Base-by-base conservation (phyloP, 2,888 invertebrate genomes). In the Polymixis lichenea region DNA sequence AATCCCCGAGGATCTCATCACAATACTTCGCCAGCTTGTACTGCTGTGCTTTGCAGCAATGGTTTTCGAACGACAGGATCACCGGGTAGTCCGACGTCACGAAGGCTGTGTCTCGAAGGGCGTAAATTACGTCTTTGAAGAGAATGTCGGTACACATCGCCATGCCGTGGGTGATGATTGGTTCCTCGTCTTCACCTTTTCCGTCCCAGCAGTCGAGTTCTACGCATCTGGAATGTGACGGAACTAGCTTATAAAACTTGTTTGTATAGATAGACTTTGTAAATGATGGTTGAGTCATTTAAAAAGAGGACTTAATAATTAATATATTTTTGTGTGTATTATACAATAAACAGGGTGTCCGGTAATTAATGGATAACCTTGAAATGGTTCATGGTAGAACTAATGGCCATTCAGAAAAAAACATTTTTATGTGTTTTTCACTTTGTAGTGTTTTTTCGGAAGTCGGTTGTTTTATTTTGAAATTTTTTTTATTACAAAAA, bases 201-300 rank as follows among this genome's bases (percentile, higher is more conserved):
- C 99, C 99, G 94, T 99, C 99, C 99, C 99, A 99, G 94, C 99
- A 99, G 95, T 99, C 99, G 72, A 99, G 97, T 94, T 99, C 99
- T 6, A 99, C 99, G 95, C 99, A 99, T 89, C 99, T 98, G 94
- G 5, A 92, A 90, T 11, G 15, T 19, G 19, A 22, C 2, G 5
- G 25, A 22, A 7, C 0, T 4, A 19, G 1, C 4, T 32, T 51
- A 22, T 25, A 49, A 7, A 11, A 49, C 7, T 32, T 74, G 43
- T 13, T 3, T 32, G 13, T 32, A 46, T 46, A 46, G 43, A 46
- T 11, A 46, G 43, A 46, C 43, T 46, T 13, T 11, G 11, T 9
- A 46, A 46, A 46, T 46, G 43, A 46, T 11, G 28, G 8, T 38
- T 15, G 32, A 17, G 17, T n/a, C 19, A 8, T 49, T 70, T 71